Conservation (phyloP, 37 sponge, comb jelly and placozoan genomes). For the Petrosia ficiformis region DNA sequence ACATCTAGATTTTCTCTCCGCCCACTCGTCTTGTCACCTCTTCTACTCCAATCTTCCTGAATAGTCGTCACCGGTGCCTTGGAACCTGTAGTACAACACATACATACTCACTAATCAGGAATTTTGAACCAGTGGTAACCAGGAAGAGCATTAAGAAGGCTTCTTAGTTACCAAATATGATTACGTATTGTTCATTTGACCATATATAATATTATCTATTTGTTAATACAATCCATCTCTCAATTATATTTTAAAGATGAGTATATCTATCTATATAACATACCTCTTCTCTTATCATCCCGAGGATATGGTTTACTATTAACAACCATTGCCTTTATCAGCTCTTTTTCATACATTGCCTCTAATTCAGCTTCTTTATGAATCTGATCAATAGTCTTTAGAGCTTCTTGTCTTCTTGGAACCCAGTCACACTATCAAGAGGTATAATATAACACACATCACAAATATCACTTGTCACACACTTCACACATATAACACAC, state of each 20-base stretch:
- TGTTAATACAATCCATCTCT: too few species aligned
- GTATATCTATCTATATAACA: background rate
- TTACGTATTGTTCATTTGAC: too few species aligned
- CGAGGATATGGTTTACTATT: background rate
- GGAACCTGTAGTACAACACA: too few species aligned
- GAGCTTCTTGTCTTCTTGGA: constrained; percentile 5
- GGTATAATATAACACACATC: background rate
- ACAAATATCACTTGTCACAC: too few species aligned
- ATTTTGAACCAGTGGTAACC: too few species aligned
- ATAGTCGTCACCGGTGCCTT: background rate
- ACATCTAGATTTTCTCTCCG: constrained; percentile 1
- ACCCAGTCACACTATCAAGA: constrained; percentile 24
- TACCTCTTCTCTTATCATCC: constrained; percentile 9
- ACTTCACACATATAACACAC: too few species aligned
- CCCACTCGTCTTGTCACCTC: constrained; percentile 5
- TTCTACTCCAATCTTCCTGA: constrained; percentile 15
- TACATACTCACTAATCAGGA: too few species aligned
- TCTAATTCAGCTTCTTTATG: constrained; percentile 50
- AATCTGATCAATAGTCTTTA: constrained; percentile 26
- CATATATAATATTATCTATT: too few species aligned
- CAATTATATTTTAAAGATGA: too few species aligned
- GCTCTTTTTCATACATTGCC: constrained; percentile 29
- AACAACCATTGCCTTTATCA: constrained; percentile 7
- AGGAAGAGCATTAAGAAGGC: too few species aligned
- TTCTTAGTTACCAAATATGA: too few species aligned